These are phyloP conservation scores for Rhinogobio ventralis DNA, from an alignment of 2,797 vertebrate species.

Conservation along the genomic window DNA sequence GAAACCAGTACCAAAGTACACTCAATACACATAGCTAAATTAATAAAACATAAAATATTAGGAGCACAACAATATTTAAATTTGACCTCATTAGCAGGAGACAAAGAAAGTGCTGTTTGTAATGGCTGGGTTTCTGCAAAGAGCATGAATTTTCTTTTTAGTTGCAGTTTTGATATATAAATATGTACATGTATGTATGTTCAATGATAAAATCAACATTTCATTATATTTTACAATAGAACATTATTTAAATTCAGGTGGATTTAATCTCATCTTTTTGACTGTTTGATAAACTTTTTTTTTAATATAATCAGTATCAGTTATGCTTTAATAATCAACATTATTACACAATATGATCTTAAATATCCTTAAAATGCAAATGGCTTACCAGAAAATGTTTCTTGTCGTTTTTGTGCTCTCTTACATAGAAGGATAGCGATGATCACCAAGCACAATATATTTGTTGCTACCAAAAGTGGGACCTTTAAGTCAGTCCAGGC, in stretches of 20 bases:
- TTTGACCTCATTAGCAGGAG: background rate
- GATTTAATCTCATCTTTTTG: background rate
- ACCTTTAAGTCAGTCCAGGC: slow-evolving; percentile 1
- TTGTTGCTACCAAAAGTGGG: slow-evolving; percentile 6
- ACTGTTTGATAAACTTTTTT: background rate
- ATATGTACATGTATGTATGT: background rate
- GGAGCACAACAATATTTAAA: background rate
- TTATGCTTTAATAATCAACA: background rate
- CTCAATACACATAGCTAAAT: background rate
- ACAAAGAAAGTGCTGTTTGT: background rate
- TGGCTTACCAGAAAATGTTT: slow-evolving; percentile 5
- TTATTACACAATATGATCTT: background rate
- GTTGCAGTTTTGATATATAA: background rate
- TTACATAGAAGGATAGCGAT: slow-evolving; percentile 27
- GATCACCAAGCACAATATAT: slow-evolving; percentile 33
- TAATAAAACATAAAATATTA: background rate
- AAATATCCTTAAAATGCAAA: background rate
- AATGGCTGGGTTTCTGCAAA: slow-evolving; percentile 3
- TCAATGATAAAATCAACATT: background rate
- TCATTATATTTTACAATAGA: background rate
- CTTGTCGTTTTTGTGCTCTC: background rate
- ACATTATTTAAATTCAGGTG: background rate
- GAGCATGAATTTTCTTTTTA: background rate
- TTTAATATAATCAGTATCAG: background rate
- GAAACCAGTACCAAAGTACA: background rate